Percentiles rank a stretch among this genome's conserved stretches.
These are phyloP conservation scores for Aproaerema taeniolella DNA, from an alignment of 2,888 invertebrate species.

Conservation along the genomic window DNA sequence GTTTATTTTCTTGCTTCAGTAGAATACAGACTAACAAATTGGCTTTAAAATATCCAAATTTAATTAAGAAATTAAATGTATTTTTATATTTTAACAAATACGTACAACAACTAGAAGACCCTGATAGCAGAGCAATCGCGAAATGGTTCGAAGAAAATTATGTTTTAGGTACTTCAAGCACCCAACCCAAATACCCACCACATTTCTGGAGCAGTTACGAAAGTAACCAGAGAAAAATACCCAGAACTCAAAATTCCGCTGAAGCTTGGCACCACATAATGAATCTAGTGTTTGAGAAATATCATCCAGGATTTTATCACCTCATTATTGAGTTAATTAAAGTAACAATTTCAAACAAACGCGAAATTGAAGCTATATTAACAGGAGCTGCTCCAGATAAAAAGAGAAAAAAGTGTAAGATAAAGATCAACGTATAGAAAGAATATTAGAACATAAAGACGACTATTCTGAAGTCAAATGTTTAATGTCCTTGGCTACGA, in stretches of 20 bases:
- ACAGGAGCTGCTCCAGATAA: slow-evolving; percentile 8
- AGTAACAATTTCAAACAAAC: slow-evolving; percentile 6
- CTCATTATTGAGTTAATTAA: slow-evolving; percentile 14
- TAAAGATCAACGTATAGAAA: slow-evolving; percentile 7
- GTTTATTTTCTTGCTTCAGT: not conserved
- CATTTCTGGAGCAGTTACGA: slow-evolving; percentile 13
- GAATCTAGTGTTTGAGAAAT: slow-evolving; percentile 12
- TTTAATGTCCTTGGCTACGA: not conserved
- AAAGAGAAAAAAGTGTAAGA: slow-evolving; percentile 8
- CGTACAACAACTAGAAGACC: not conserved
- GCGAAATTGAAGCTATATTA: slow-evolving; percentile 10
- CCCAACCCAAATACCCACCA: slow-evolving; percentile 8
- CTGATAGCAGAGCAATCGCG: not conserved
- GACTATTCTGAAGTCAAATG: slow-evolving; percentile 3
- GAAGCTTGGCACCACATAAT: slow-evolving; percentile 17
- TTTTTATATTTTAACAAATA: not conserved
- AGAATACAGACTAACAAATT: not conserved
- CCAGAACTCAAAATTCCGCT: slow-evolving; percentile 13
- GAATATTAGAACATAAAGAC: slow-evolving; percentile 8
- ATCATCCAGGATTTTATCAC: slow-evolving; percentile 11
- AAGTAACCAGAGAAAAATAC: slow-evolving; percentile 4
- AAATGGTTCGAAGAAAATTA: slow-evolving; percentile 2
- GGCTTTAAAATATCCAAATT: not conserved
- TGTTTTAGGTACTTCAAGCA: slow-evolving; percentile 1
- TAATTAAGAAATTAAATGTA: not conserved